These are phyloP conservation scores for Trachelipus rathkii DNA, from an alignment of 1,140 invertebrate species.

Conservation along the genomic window DNA sequence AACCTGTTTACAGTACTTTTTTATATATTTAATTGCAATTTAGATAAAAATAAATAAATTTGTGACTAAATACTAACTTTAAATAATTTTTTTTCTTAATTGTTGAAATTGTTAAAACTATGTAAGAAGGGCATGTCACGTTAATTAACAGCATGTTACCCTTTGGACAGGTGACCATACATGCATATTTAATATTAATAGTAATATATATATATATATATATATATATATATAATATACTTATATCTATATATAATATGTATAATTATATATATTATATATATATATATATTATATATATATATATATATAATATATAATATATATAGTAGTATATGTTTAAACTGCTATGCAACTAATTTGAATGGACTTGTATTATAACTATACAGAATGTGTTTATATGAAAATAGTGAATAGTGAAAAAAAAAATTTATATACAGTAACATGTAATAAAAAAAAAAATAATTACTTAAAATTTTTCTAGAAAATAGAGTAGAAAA, in stretches of 20 bases:
- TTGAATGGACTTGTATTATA: no score
- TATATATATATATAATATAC: conserved; percentile 23
- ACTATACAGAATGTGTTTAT: no score
- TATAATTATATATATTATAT: conserved; percentile 13
- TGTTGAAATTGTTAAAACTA: no score
- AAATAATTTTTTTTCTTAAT: no score
- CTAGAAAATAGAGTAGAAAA: no score
- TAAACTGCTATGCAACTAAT: no score
- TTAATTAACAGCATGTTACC: no score
- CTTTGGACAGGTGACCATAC: background rate
- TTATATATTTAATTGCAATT: background rate
- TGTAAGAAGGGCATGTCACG: no score
- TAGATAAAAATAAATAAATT: background rate
- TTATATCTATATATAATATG: conserved; percentile 5
- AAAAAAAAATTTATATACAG: no score
- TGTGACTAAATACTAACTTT: background rate
- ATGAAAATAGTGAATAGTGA: no score
- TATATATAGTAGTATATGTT: conserved; percentile 7
- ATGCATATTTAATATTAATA: background rate
- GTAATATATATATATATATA: conserved; percentile 23
- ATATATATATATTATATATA: conserved; percentile 14
- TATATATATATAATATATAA: conserved; percentile 12
- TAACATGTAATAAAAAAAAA: no score
- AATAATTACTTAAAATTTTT: no score
- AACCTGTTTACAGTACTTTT: background rate